Evolutionary conservation across 2,888 invertebrate species (phyloP), one percentile per base, ranked within the genome.

Genomic region (Tholera decimalis): DNA sequence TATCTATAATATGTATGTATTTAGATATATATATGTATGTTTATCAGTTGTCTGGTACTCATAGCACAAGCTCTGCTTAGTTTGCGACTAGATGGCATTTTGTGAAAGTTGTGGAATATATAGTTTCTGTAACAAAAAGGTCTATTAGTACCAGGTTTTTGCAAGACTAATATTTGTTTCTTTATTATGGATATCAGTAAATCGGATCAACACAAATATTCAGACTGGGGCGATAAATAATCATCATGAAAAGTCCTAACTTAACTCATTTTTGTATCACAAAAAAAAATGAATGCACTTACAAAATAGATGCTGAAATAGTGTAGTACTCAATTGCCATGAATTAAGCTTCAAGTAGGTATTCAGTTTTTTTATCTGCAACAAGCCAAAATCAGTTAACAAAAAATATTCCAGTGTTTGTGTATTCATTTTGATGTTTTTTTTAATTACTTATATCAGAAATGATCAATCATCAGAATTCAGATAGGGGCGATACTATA

Each of bases 401-500:
- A 9, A 30, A 63, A n/a, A 28, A 8, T 3, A n/a, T n/a, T n/a
- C n/a, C n/a, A n/a, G n/a, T n/a, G n/a, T n/a, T n/a, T n/a, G n/a
- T n/a, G n/a, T 3, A 7, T 41, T 5, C 1, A 15, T 13, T 6
- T 20, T 4, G n/a, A 11, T n/a, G 13, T 5, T 5, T 8, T 0
- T 13, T 39, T 18, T 6, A 1, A 18, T 20, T 20, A 8, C 35
- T 3, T 54, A 7, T n/a, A 49, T 88, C 87, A 89, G 88, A 55
- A 73, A 61, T 33, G 68, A 90, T 89, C 88, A 81, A 86, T 88
- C 88, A 88, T 83, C 89, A 89, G 60, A 77, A 64, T 37, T 89
- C 89, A 88, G 89, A 82, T 73, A 88, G 89, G 87, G 87, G 87
- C 85, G 85, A 88, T 88, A 87, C 85, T 73, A 71, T 51, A 66